phyloP scores from a whole-genome alignment of 2,888 invertebrate species.

The Smittia sp. region DNA sequence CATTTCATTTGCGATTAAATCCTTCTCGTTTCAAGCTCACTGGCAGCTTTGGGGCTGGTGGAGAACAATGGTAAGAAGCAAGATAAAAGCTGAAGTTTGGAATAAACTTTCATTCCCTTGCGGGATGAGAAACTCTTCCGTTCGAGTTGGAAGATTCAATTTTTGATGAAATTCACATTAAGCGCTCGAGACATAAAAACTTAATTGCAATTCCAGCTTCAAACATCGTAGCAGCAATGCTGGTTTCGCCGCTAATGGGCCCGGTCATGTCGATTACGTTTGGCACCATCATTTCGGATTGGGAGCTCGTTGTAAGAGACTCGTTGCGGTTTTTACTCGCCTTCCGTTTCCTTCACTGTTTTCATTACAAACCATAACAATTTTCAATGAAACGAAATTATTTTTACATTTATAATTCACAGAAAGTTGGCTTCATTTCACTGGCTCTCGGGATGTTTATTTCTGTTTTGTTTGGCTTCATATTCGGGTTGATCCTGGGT shows the following conservation, averaged over 20 bases:
- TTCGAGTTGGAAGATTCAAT: too few species aligned
- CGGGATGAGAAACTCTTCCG: background rate
- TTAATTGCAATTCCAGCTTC: constrained; percentile 80
- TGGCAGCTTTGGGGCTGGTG: constrained; percentile 78
- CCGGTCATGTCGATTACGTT: constrained; percentile 87
- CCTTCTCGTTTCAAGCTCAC: constrained; percentile 59
- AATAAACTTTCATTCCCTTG: background rate
- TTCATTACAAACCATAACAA: background rate
- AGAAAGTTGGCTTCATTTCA: constrained; percentile 68
- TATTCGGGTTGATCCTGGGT: constrained; percentile 71
- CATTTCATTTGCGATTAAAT: constrained; percentile 19
- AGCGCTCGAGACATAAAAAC: background rate
- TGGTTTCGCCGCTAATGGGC: constrained; percentile 75
- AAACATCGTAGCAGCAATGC: constrained; percentile 74
- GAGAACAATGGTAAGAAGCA: constrained; percentile 63
- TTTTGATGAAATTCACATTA: too few species aligned
- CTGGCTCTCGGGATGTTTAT: constrained; percentile 67
- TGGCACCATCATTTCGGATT: constrained; percentile 74
- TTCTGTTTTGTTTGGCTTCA: constrained; percentile 76
- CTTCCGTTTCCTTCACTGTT: background rate
- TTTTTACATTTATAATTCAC: constrained; percentile 44
- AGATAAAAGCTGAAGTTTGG: background rate
- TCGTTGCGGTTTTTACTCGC: background rate
- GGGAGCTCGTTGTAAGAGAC: constrained; percentile 57
- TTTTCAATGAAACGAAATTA: constrained; percentile 4